These are phyloP conservation scores for Melanotaenia pygmaea DNA, from an alignment of 2,797 vertebrate genomes.

Conservation along the genomic window DNA sequence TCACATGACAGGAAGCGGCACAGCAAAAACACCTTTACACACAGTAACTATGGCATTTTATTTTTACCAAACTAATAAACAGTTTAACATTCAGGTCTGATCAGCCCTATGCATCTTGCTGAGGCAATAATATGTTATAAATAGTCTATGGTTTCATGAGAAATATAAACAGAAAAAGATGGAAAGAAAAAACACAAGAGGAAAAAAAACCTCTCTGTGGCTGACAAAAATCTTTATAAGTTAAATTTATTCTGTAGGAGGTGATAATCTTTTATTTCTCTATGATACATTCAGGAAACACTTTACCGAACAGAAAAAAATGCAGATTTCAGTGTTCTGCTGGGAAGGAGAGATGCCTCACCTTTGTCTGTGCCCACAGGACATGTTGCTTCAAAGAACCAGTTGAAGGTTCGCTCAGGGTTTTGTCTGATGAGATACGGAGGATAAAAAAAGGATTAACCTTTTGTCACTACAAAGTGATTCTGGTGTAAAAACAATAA, in stretches of 20 bases:
- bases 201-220: constrained; percentile 35
- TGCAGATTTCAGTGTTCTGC: not conserved
- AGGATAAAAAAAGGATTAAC: constrained; percentile 10
- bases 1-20: constrained; percentile 80
- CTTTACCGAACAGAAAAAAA: no score
- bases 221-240: not conserved
- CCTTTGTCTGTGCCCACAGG: constrained; percentile 86
- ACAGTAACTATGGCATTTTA: not conserved
- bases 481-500: no score
- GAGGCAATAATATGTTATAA: not conserved
- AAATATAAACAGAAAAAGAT: not conserved
- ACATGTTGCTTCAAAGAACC: constrained; percentile 88
- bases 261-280: not conserved
- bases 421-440: constrained; percentile 78
- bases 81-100: not conserved
- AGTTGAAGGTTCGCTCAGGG: constrained; percentile 86
- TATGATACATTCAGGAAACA: not conserved
- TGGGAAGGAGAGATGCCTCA: constrained; percentile 63
- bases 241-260: not conserved
- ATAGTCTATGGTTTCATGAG: not conserved
- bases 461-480: not conserved
- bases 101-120: not conserved
- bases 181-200: not conserved
- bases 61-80: not conserved
- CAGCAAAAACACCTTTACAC: constrained; percentile 26